phyloP scores from a whole-genome alignment of 1,140 invertebrate genomes.

The Olivierus martensii region DNA sequence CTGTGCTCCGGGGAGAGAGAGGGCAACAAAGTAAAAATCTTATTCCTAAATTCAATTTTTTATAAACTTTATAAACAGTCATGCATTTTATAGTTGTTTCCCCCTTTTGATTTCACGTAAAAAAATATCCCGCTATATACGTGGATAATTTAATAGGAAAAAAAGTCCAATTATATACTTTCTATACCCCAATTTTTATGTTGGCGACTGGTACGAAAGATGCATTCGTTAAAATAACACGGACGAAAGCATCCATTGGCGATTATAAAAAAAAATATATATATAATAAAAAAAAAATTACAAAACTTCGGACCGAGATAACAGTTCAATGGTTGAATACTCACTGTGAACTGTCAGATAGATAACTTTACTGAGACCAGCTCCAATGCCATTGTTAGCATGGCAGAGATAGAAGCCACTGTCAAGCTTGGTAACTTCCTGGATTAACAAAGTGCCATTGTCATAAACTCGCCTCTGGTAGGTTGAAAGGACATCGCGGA shows the following conservation, averaged over 20 bases:
- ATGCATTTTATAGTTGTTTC: too few relatives aligned
- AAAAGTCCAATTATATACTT: too few relatives aligned
- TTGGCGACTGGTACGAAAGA: too few relatives aligned
- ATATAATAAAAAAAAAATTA: not conserved
- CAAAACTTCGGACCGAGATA: not conserved
- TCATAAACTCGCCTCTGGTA: conserved; percentile 62
- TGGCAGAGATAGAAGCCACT: conserved; percentile 69
- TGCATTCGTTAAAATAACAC: not conserved
- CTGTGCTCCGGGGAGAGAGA: conserved; percentile 35
- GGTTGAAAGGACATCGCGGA: conserved; percentile 32
- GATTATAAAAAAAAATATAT: not conserved
- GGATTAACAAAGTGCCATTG: conserved; percentile 34
- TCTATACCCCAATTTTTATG: too few relatives aligned
- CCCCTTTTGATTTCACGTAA: too few relatives aligned
- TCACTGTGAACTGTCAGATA: conserved; percentile 40
- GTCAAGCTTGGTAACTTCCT: conserved; percentile 29
- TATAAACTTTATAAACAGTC: not conserved
- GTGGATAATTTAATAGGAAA: too few relatives aligned
- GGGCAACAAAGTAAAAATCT: too few relatives aligned
- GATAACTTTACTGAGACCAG: conserved; percentile 55
- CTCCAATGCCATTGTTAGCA: conserved; percentile 89
- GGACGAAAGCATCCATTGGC: not conserved
- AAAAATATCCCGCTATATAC: too few relatives aligned
- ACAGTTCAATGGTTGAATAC: conserved; percentile 12
- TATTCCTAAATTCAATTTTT: too few relatives aligned